phyloP scores from a whole-genome alignment of 1,140 invertebrate genomes.

The Phenacoccus solenopsis region DNA sequence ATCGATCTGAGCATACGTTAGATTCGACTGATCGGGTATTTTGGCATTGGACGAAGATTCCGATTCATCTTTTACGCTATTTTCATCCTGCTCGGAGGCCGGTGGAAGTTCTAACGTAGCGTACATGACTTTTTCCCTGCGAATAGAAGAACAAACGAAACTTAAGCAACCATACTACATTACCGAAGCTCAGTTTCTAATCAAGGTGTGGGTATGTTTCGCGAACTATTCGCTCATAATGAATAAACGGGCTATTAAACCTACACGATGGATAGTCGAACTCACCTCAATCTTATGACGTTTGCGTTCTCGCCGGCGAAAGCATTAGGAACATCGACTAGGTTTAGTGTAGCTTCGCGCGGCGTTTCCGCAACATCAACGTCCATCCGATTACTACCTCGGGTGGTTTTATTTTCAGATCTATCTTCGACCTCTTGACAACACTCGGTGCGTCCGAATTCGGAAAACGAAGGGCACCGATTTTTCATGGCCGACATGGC shows the following conservation, averaged over 20 bases:
- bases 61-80: neutral
- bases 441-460: neutral
- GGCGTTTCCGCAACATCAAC: neutral
- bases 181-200: no score
- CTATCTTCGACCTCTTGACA: neutral
- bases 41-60: neutral
- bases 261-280: no score
- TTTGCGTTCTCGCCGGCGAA: neutral
- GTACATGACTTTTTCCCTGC: constrained; percentile 4
- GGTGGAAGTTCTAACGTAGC: constrained; percentile 5
- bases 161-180: no score
- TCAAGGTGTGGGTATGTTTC: no score
- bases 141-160: neutral
- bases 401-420: neutral
- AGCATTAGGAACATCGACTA: neutral
- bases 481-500: neutral
- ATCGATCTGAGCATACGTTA: constrained; percentile 6
- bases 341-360: neutral
- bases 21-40: neutral
- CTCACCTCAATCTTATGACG: neutral
- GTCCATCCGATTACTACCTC: neutral
- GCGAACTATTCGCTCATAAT: no score
- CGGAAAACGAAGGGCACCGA: neutral
- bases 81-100: neutral
- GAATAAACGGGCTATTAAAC: no score